phyloP scores from a whole-genome alignment of 2,113 vertebrate genomes.

The Corythornis vintsioides region DNA sequence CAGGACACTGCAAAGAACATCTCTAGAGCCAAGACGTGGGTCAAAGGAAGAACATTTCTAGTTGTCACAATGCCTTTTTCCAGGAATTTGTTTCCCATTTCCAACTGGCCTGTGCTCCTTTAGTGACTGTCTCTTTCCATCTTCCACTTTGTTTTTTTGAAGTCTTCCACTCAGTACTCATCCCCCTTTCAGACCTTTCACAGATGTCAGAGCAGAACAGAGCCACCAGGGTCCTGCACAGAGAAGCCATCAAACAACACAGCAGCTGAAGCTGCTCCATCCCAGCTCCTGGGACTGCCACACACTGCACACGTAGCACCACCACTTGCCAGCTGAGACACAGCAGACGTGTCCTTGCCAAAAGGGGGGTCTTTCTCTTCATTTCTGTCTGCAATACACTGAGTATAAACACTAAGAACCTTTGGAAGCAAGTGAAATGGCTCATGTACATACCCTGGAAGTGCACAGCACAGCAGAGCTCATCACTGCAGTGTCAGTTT shows the following conservation, averaged over 20 bases:
- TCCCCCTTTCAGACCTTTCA: neutral
- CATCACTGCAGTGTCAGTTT: neutral
- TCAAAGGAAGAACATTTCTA: neutral
- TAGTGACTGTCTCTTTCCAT: slow-evolving; percentile 7
- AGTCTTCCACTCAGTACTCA: neutral
- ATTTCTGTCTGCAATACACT: neutral
- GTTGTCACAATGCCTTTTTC: slow-evolving; percentile 22
- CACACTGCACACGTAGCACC: neutral
- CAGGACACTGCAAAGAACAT: slow-evolving; percentile 40
- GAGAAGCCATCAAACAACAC: neutral
- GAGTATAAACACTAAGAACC: neutral
- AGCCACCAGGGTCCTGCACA: neutral
- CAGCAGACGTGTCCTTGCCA: neutral
- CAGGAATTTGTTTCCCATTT: slow-evolving; percentile 12
- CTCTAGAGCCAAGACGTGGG: slow-evolving; percentile 34
- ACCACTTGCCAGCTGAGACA: neutral
- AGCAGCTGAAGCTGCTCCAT: neutral
- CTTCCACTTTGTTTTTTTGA: neutral
- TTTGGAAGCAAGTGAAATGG: neutral
- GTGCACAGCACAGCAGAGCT: neutral
- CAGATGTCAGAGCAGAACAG: neutral
- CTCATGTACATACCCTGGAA: neutral
- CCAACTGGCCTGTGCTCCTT: slow-evolving; percentile 8
- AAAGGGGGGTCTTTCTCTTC: neutral
- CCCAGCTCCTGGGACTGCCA: neutral